These are phyloP conservation scores for Ifrita kowaldi DNA, from an alignment of 2,113 vertebrate genomes.

Conservation along the genomic window DNA sequence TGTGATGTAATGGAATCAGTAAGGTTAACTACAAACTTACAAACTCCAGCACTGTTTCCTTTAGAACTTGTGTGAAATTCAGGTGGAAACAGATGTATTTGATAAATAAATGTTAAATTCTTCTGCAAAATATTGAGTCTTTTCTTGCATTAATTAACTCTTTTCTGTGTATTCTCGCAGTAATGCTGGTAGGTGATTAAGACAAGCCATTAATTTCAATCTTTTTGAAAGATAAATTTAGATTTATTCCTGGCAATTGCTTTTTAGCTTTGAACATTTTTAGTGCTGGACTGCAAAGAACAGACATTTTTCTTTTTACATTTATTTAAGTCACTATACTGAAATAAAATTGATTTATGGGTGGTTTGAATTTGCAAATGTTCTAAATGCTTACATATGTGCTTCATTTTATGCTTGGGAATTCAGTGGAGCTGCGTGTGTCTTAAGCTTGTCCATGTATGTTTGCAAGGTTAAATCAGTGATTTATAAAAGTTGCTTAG, in stretches of 20 bases:
- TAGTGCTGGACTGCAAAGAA: background rate
- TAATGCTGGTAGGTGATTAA: background rate
- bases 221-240: conserved; percentile 15
- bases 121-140: background rate
- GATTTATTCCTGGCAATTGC: conserved; percentile 19
- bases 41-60: background rate
- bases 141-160: background rate
- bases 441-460: background rate
- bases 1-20: background rate
- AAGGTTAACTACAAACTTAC: background rate
- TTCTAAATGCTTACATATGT: conserved; percentile 43
- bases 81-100: background rate
- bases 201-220: background rate
- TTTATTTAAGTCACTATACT: conserved; percentile 33
- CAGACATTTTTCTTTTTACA: conserved; percentile 28
- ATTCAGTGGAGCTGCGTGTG: background rate
- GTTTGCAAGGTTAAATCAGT: background rate
- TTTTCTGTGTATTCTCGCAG: background rate
- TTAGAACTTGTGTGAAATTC: background rate
- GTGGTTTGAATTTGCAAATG: conserved; percentile 32
- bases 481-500: background rate
- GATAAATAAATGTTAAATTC: background rate
- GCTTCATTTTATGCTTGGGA: conserved; percentile 23
- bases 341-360: conserved; percentile 52
- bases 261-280: conserved; percentile 28